Evolutionary conservation across 2,797 vertebrate genomes (phyloP), one percentile per base, ranked within the genome.

Genomic region (Pipistrellus pygmaeus): DNA sequence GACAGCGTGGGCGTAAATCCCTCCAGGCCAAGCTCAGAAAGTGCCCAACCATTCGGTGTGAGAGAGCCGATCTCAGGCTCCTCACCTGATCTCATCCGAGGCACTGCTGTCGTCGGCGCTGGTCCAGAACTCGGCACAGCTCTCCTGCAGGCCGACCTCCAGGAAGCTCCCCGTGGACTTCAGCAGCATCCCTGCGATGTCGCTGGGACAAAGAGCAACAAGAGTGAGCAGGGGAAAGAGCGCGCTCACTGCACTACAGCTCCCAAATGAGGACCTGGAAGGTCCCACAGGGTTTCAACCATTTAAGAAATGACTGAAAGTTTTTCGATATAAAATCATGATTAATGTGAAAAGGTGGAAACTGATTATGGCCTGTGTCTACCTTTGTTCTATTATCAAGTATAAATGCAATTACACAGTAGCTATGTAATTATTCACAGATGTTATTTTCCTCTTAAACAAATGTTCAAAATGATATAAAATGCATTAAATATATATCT

Each of bases 121-220:
- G 97, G 98, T 99, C 99, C 99, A 99, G 95, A 99, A 99, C 93
- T 99, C 99, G 77, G 99, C 99, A 62, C 98, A 99, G 96, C 99
- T 99, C 96, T 99, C 99, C 96, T 99, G 99, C 25, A 99, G 97
- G 84, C 99, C 99, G 0, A 98, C 98, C 77, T 99, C 99, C 77
- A 99, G 98, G 96, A 99, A 99, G 77, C 99, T 99, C 76, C 99
- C 99, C 1, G 99, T 99, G 86, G 99, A 99, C 96, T 99, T 99
- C 64, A 99, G 98, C 97, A 99, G 98, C 99, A 99, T 99, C 75
- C 99, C 99, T 76, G 99, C 99, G 94, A 99, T 99, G 97, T 99
- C 99, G 98, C 99, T 99, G 90, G 96, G 68, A 35, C 72, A 44
- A 72, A n/a, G 44, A 32, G 35, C 1, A 77, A 94, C 53, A 90